Evolutionary conservation across 2,888 invertebrate genomes (phyloP).

Genomic region (Leptinotarsa juncta): DNA sequence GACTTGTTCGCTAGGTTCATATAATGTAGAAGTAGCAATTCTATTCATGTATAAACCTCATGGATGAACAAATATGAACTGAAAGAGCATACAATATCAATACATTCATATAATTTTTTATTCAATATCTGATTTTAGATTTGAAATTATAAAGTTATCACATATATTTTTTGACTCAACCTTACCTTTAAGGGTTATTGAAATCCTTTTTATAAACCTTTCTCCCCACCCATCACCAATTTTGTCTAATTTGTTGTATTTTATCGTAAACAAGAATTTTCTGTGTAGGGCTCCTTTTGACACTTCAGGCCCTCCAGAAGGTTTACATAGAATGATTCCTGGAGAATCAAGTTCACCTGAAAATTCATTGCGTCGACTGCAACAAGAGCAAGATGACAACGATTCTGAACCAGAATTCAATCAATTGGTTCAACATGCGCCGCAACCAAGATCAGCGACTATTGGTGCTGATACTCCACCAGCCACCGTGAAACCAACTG

Average conservation of each 20-base stretch:
- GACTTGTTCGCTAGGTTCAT: too few species aligned
- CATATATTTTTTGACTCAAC: too few species aligned
- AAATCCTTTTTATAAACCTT: too few species aligned
- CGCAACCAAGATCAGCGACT: slow-evolving; percentile 61
- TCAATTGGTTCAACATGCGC: slow-evolving; percentile 43
- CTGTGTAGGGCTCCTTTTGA: slow-evolving; percentile 44
- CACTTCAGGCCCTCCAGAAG: slow-evolving; percentile 66
- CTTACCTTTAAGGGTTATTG: too few species aligned
- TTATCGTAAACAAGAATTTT: neutral
- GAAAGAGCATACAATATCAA: too few species aligned
- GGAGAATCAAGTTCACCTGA: slow-evolving; percentile 71
- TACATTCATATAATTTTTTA: too few species aligned
- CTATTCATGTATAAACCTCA: too few species aligned
- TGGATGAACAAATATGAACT: too few species aligned
- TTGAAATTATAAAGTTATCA: too few species aligned
- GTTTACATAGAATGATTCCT: slow-evolving; percentile 73
- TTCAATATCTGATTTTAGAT: too few species aligned
- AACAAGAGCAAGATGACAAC: slow-evolving; percentile 46
- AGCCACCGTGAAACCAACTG: slow-evolving; percentile 35
- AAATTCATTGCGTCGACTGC: slow-evolving; percentile 47
- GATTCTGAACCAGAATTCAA: slow-evolving; percentile 54
- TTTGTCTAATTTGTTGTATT: neutral
- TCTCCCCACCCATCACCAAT: neutral
- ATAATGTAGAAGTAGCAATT: too few species aligned
- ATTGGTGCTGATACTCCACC: slow-evolving; percentile 65